These are phyloP conservation scores for Ptilorrhoa leucosticta DNA, from an alignment of 2,113 vertebrate species.

Conservation along the genomic window DNA sequence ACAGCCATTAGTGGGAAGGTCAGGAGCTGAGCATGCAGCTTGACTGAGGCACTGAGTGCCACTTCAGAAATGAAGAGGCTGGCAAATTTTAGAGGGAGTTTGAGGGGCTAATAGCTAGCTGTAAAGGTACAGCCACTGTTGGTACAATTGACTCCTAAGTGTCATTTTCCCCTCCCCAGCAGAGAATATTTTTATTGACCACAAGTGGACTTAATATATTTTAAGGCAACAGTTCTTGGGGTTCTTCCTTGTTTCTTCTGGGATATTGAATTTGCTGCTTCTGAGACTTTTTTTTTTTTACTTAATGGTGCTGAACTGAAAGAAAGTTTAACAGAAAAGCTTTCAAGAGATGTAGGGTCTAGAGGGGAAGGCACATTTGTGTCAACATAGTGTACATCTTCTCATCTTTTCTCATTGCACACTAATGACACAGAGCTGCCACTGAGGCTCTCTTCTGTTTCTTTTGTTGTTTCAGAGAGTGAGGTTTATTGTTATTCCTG, in stretches of 20 bases:
- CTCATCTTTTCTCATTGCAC: conserved; percentile 89
- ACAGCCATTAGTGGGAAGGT: conserved; percentile 95
- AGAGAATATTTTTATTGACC: conserved; percentile 79
- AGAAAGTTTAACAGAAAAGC: conserved; percentile 84
- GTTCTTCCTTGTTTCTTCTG: conserved; percentile 75
- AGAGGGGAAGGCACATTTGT: conserved; percentile 78
- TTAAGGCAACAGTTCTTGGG: conserved; percentile 77
- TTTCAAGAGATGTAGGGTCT: conserved; percentile 83
- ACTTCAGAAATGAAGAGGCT: conserved; percentile 94
- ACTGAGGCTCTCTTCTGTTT: conserved; percentile 79
- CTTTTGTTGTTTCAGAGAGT: conserved; percentile 81
- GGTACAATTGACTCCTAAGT: conserved; percentile 76
- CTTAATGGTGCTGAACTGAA: conserved; percentile 79
- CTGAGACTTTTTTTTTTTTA: conserved; percentile 76
- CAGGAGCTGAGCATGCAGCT: conserved; percentile 92
- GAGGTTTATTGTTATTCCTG: conserved; percentile 83
- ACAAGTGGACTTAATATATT: conserved; percentile 82
- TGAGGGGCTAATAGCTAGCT: conserved; percentile 80
- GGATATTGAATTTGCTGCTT: conserved; percentile 82
- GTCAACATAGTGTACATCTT: conserved; percentile 83
- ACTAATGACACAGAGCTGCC: conserved; percentile 84
- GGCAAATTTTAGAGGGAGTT: conserved; percentile 88
- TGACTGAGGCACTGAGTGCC: conserved; percentile 92
- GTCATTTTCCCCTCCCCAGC: conserved; percentile 49
- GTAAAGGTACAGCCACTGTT: conserved; percentile 81